Base-by-base conservation (phyloP, 2,888 invertebrate genomes). In the Terebella lapidaria region DNA sequence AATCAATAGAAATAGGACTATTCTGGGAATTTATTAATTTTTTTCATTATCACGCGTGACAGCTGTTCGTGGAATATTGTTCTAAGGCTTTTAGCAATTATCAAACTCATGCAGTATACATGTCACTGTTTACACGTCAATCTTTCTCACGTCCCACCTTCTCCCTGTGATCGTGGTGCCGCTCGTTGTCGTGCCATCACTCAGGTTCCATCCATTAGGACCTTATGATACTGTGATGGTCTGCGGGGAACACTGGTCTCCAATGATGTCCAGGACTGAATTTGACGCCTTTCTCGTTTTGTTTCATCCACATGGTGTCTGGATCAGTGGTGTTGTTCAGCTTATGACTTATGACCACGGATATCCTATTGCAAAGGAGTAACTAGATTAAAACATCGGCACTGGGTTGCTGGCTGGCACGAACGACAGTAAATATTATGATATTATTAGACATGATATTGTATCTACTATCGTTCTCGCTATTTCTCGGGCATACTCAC, bases 241-340 rank as follows among this genome's bases (percentile, higher is more conserved):
- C 54, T 69, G 69, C 58, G 28, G 56, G 56, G 69, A 69, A 52
- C 52, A 51, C 4, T 69, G 69, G 69, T 46, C 62, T 15, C 20
- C 54, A 1, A n/a, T 24, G 2, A 10, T 18, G 2, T 77, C 83
- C 59, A 80, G 72, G 22, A 83, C 85, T 63, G 77, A 86, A 1
- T 87, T 87, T 67, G 89, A 89, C 10, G 82, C 86, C 0, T 84
- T 87, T 71, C 87, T 87, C 72, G 90, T 90, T n/a, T 72, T 81
- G 87, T 1, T 83, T 89, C n/a, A 88, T 90, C 42, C 90, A 90
- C 72, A 87, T 88, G 0, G 82, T 89, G 18, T 90, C 90, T 2
- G 89, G 89, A 0, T 70, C 72, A 28, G 74, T 82, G 1, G 82
- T 83, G 2, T 74, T 81, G 26, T 70, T 76, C 22, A 76, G 76